These are phyloP conservation scores for Gymnosoma rotundatum DNA, from an alignment of 2,888 invertebrate genomes.

Conservation along the genomic window DNA sequence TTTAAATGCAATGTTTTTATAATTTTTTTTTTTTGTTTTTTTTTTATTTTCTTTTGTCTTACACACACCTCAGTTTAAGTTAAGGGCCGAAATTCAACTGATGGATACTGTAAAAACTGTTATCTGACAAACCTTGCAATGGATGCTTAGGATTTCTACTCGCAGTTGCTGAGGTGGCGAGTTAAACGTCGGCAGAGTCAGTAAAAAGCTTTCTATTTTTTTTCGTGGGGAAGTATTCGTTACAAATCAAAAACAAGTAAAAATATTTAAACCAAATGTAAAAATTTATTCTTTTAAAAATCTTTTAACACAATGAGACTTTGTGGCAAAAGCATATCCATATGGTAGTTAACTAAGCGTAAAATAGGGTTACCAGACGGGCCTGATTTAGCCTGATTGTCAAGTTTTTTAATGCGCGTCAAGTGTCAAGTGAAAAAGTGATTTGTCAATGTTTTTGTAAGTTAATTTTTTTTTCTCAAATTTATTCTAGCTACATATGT, in stretches of 20 bases:
- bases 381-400: no score
- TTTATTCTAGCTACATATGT: no score
- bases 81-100: constrained; percentile 81
- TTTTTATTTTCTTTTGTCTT: constrained; percentile 49
- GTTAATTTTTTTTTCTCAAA: no score
- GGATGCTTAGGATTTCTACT: constrained; percentile 62
- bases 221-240: constrained; percentile 50
- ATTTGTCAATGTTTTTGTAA: no score
- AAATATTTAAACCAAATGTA: background rate
- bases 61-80: constrained; percentile 77
- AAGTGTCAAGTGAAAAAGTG: no score
- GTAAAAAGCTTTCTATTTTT: constrained; percentile 55
- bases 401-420: no score
- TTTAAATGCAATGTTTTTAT: constrained; percentile 35
- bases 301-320: no score
- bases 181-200: constrained; percentile 49
- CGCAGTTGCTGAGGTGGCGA: constrained; percentile 55
- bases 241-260: background rate
- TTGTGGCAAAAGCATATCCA: no score
- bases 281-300: background rate
- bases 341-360: no score
- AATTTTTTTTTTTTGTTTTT: constrained; percentile 25
- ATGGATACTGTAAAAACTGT: constrained; percentile 64
- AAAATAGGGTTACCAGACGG: no score
- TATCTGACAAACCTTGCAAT: constrained; percentile 56